These are phyloP conservation scores for Hycleus phaleratus DNA, from an alignment of 1,140 invertebrate genomes.

Conservation along the genomic window DNA sequence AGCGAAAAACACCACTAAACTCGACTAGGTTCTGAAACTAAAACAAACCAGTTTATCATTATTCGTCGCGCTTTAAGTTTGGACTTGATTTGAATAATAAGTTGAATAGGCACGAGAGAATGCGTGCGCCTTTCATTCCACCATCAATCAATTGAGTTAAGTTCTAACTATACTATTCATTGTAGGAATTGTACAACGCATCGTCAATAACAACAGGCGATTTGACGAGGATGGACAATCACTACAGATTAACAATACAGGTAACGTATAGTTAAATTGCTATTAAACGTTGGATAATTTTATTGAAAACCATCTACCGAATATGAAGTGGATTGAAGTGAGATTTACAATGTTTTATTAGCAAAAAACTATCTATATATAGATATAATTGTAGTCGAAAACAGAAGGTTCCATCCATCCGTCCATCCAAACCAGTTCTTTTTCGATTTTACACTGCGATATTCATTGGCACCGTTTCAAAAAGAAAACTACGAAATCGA, in stretches of 20 bases:
- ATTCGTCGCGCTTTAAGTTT: constrained; percentile 12
- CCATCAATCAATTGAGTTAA: constrained; percentile 14
- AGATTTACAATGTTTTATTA: no score
- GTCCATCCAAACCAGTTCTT: constrained; percentile 6
- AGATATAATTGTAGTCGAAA: no score
- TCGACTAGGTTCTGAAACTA: constrained; percentile 9
- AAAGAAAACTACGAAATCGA: no score
- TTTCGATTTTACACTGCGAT: background rate
- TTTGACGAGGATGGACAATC: constrained; percentile 1
- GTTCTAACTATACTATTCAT: constrained; percentile 3
- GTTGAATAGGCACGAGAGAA: constrained; percentile 13
- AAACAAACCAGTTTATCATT: constrained; percentile 15
- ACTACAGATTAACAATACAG: constrained; percentile 2
- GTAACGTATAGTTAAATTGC: constrained; percentile 10
- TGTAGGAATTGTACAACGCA: background rate
- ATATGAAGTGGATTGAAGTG: no score
- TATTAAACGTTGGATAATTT: constrained; percentile 11
- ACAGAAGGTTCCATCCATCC: no score
- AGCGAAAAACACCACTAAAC: constrained; percentile 1
- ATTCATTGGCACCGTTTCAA: constrained; percentile 6
- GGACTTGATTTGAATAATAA: constrained; percentile 14
- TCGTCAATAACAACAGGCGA: constrained; percentile 7
- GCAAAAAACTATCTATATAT: no score
- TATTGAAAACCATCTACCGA: background rate
- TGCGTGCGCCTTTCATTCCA: constrained; percentile 13